Base-by-base conservation (phyloP, 2,888 invertebrate genomes). In the Euplagia quadripunctaria region DNA sequence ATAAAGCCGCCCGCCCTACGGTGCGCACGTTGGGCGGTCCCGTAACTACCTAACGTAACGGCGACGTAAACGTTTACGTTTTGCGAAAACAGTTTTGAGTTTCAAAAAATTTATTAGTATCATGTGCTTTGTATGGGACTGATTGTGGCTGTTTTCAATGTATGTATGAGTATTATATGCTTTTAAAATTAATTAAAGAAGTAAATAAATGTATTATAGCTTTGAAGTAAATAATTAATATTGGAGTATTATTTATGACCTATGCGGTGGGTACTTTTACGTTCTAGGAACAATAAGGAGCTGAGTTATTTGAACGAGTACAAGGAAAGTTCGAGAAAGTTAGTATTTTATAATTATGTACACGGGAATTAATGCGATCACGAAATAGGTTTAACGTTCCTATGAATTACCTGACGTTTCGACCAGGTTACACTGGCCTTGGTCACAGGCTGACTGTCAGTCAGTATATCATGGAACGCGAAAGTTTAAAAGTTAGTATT, bases 21-120 rank as follows among this genome's bases (percentile, higher is more conserved):
- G 86, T 85, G 74, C 90, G 91, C 90, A 91, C 92, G 91, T 81
- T 83, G 85, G 87, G 85, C 87, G 82, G 82, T 43, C 52, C 66
- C 76, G 71, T 74, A 73, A 68, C 71, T 72, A 72, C 72, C 74
- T 74, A 68, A 82, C 77, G 75, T 75, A 70, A 73, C 52, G 14
- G 61, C 49, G 69, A 83, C 85, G 82, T 80, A 74, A 77, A 77
- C 79, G 82, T 81, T 79, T 82, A 82, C 81, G 84, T 75, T 72
- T 70, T 4, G 64, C 6, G 69, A 11, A 51, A 63, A 72, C 17
- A 71, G 74, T 77, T 82, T 63, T 43, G 61, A 42, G 51, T 49
- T 8, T 9, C 5, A 9, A 11, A 4, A 61, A 64, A 65, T 42
- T 75, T 71, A 55, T 55, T 49, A 69, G 80, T 83, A 77, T 73